Conservation (phyloP, 2,797 vertebrate genomes). For the Megaceryle alcyon region DNA sequence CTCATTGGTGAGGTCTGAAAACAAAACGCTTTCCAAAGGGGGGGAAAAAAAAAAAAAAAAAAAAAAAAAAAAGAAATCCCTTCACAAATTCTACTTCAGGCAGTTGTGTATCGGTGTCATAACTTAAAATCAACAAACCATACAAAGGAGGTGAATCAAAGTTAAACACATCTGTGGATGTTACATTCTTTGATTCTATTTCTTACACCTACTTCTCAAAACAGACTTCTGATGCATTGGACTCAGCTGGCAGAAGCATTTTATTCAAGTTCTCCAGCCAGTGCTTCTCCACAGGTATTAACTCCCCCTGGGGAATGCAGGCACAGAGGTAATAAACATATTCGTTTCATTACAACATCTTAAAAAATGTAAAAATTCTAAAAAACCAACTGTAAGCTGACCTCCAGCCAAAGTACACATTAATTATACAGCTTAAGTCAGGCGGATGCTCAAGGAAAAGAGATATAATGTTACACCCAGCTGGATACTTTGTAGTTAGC, state of each 20-base stretch:
- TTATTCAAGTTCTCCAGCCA: conserved; percentile 13
- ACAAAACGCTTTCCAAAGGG: conserved; percentile 29
- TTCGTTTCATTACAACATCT: conserved; percentile 75
- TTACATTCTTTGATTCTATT: conserved; percentile 36
- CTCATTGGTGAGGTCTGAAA: no score
- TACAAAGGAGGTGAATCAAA: conserved; percentile 29
- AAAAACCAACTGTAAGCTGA: conserved; percentile 82
- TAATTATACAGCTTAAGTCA: conserved; percentile 86
- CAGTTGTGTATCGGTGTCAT: neutral
- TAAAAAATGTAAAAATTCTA: conserved; percentile 79
- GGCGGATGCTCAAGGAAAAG: conserved; percentile 80
- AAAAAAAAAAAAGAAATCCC: conserved; percentile 36
- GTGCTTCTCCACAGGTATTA: conserved; percentile 54
- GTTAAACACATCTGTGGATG: conserved; percentile 46
- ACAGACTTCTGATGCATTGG: conserved; percentile 7
- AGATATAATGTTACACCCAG: conserved; percentile 84
- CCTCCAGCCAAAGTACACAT: conserved; percentile 86
- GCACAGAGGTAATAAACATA: conserved; percentile 79
- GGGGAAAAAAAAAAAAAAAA: neutral
- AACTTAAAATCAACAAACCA: conserved; percentile 10
- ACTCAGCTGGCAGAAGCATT: conserved; percentile 36
- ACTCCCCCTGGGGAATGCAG: conserved; percentile 55
- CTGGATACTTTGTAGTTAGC: conserved; percentile 87
- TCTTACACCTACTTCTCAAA: conserved; percentile 42
- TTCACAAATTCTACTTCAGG: neutral